Percentiles rank a stretch among this genome's conserved stretches.
Evolutionary conservation across 2,113 vertebrate genomes (phyloP).

Genomic region (Burhinus bistriatus): DNA sequence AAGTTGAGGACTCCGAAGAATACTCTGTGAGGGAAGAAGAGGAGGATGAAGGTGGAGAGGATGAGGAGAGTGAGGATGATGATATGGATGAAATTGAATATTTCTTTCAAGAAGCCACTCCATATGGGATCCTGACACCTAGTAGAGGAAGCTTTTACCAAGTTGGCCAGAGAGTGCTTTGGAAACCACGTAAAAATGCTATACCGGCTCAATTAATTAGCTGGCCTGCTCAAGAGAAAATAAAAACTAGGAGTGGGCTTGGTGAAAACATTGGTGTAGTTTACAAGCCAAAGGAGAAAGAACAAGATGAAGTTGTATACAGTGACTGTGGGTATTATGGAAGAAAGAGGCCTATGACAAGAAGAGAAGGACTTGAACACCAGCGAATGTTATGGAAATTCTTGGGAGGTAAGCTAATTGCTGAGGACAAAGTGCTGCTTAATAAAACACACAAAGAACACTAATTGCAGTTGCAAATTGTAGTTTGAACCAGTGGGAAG

Average conservation of each 20-base stretch:
- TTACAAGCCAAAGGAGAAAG: conserved; percentile 38
- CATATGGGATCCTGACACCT: neutral
- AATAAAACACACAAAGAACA: neutral
- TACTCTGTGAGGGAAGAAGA: conserved; percentile 56
- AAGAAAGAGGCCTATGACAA: conserved; percentile 27
- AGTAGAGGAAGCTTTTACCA: conserved; percentile 32
- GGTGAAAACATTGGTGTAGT: neutral
- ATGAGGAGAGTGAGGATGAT: neutral
- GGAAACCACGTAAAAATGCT: conserved; percentile 40
- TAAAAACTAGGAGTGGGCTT: neutral
- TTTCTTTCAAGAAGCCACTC: conserved; percentile 34
- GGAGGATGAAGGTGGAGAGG: conserved; percentile 31
- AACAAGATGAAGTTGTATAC: conserved; percentile 1
- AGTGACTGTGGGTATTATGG: conserved; percentile 29
- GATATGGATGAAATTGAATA: conserved; percentile 37
- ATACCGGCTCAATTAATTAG: conserved; percentile 38
- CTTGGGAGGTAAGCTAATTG: conserved; percentile 58
- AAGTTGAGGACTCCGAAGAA: conserved; percentile 67
- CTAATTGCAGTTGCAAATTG: neutral
- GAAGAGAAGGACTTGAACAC: conserved; percentile 28
- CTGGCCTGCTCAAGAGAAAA: conserved; percentile 60
- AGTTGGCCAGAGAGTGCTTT: conserved; percentile 51
- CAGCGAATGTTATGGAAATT: conserved; percentile 15
- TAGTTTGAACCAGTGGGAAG: neutral
- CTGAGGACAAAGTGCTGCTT: neutral